Evolutionary conservation across 2,888 invertebrate genomes (phyloP), one percentile per base, ranked within the genome.

Genomic region (Schrankia costaestrigalis): DNA sequence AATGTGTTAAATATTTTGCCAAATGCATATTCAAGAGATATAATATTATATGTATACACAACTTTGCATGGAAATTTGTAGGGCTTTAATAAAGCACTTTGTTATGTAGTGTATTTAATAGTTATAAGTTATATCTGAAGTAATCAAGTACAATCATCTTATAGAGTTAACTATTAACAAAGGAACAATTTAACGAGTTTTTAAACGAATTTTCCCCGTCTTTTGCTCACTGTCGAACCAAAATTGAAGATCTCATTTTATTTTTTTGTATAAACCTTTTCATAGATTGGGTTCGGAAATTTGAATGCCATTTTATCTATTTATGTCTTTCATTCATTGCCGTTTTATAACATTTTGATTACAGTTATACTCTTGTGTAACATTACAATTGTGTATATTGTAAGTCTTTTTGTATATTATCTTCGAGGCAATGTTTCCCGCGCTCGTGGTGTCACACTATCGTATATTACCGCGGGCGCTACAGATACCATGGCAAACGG

Each of bases 211-310:
- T 79, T 74, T 48, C 45, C 32, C 73, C 66, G 57, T 71, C 66
- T 82, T n/a, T 38, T 78, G 79, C 79, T 84, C 82, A 84, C 74
- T 77, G 66, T 80, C 62, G 71, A 82, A 85, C 82, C 80, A 83
- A 83, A 79, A 81, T 81, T 35, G 67, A 44, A 76, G 85, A 87
- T 86, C 86, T 85, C 81, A 82, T 80, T 80, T 77, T 64, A 65
- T 59, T 59, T 24, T 11, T 25, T 13, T 12, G 13, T 35, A 15
- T 62, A 63, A 49, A 55, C 56, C 54, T 52, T 52, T 39, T 57
- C 56, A 46, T 39, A 31, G 41, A 44, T 46, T 31, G 39, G 38
- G 25, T 48, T 46, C 40, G 31, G 46, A 39, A 33, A 50, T 32
- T 49, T 48, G 38, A 45, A 41, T 48, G 26, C 27, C 26, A 40